phyloP scores from a whole-genome alignment of 1,140 invertebrate species.

The Paraescarpia echinospica region DNA sequence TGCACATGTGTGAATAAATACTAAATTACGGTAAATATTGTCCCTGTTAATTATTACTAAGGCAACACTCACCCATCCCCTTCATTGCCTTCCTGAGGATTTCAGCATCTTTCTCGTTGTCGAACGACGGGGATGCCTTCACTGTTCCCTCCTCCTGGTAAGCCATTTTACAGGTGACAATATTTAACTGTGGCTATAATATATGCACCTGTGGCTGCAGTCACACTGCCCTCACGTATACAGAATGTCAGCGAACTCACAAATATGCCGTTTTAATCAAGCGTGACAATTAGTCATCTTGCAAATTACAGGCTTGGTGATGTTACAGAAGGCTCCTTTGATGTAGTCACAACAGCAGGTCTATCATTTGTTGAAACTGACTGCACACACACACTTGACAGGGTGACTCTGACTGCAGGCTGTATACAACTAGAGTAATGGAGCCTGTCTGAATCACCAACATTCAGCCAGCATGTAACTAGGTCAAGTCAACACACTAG shows the following conservation, averaged over 20 bases:
- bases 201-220: background rate
- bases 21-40: background rate
- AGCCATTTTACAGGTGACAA: background rate
- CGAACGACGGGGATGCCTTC: slow-evolving; percentile 43
- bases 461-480: background rate
- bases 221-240: background rate
- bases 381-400: background rate
- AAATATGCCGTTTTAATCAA: background rate
- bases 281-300: background rate
- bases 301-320: background rate
- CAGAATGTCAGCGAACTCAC: background rate
- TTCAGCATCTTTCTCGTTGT: slow-evolving; percentile 51
- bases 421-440: background rate
- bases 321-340: background rate
- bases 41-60: background rate
- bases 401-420: background rate
- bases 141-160: slow-evolving; percentile 36
- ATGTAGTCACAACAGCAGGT: background rate
- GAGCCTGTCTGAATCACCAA: background rate
- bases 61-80: slow-evolving; percentile 46
- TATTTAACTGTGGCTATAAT: background rate
- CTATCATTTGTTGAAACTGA: background rate
- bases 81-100: slow-evolving; percentile 56
- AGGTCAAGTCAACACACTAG: background rate
- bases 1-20: background rate